Evolutionary conservation across 2,888 invertebrate species (phyloP).

Genomic region (Pogonocherus hispidulus): DNA sequence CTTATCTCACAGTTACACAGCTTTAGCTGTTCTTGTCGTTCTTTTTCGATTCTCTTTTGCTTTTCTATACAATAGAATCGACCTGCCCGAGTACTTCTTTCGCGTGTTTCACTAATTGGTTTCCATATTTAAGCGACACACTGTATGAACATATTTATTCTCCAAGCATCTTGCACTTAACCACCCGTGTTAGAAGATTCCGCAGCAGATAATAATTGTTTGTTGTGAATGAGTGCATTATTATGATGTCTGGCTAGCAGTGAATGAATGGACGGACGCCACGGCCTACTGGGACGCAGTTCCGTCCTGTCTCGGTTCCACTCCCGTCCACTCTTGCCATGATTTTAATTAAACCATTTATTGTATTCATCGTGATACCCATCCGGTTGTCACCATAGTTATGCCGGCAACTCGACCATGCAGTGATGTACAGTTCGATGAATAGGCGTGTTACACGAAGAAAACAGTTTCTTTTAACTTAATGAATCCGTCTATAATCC

Average conservation of each 20-base stretch:
- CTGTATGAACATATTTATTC: neutral
- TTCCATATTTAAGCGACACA: too few species aligned
- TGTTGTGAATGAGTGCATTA: conserved; percentile 54
- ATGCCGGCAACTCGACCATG: conserved; percentile 25
- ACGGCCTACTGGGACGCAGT: conserved; percentile 56
- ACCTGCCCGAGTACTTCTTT: too few species aligned
- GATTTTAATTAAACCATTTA: conserved; percentile 50
- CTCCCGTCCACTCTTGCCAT: conserved; percentile 45
- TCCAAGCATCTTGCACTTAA: conserved; percentile 25
- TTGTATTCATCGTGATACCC: conserved; percentile 42
- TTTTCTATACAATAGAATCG: too few species aligned
- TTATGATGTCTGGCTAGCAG: conserved; percentile 52
- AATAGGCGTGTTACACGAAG: neutral
- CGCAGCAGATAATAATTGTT: conserved; percentile 43
- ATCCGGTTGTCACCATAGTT: conserved; percentile 43
- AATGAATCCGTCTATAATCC: neutral
- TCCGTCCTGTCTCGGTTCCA: conserved; percentile 52
- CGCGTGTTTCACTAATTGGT: too few species aligned
- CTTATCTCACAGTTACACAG: too few species aligned
- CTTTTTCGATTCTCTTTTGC: too few species aligned
- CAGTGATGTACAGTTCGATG: conserved; percentile 5
- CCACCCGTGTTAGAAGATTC: conserved; percentile 43
- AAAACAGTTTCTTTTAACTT: neutral
- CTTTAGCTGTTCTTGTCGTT: too few species aligned
- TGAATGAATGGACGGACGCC: conserved; percentile 53